These are phyloP conservation scores for Oryzias melastigma DNA, from an alignment of 2,113 vertebrate genomes.

Conservation along the genomic window DNA sequence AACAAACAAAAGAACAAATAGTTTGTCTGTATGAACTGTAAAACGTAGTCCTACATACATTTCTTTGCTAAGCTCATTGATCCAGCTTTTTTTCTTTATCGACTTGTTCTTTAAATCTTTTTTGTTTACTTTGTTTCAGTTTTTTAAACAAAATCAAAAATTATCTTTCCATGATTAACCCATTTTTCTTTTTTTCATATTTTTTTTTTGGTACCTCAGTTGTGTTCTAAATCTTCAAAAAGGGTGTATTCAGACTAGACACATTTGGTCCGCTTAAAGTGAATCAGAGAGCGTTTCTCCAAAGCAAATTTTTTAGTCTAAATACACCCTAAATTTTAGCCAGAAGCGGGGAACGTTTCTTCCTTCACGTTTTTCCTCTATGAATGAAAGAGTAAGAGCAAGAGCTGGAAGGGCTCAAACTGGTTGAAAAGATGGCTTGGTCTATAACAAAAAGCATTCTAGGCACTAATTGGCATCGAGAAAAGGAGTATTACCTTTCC, in stretches of 20 bases:
- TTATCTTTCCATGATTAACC: slow-evolving; percentile 46
- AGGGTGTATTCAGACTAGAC: too few species aligned
- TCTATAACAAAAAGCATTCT: slow-evolving; percentile 72
- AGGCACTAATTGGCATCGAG: slow-evolving; percentile 70
- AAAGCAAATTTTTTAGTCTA: too few species aligned
- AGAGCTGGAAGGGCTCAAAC: slow-evolving; percentile 56
- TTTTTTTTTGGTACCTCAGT: slow-evolving; percentile 28
- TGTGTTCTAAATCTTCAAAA: neutral
- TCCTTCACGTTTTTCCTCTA: slow-evolving; percentile 52
- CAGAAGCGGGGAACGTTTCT: slow-evolving; percentile 37
- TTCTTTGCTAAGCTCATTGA: slow-evolving; percentile 47
- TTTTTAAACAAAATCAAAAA: slow-evolving; percentile 47
- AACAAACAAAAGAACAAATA: slow-evolving; percentile 40
- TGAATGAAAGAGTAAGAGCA: slow-evolving; percentile 70
- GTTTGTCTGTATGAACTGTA: slow-evolving; percentile 31
- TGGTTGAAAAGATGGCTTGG: slow-evolving; percentile 50
- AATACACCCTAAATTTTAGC: slow-evolving; percentile 9
- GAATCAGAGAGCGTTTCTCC: too few species aligned
- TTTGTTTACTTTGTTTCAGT: slow-evolving; percentile 35
- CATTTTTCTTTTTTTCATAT: slow-evolving; percentile 26
- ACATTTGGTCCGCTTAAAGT: too few species aligned
- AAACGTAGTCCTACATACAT: slow-evolving; percentile 43
- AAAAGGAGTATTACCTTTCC: slow-evolving; percentile 62
- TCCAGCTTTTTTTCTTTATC: slow-evolving; percentile 44
- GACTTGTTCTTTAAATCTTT: slow-evolving; percentile 56